phyloP scores from a whole-genome alignment of 2,888 invertebrate genomes.

The Polydesmus complanatus region DNA sequence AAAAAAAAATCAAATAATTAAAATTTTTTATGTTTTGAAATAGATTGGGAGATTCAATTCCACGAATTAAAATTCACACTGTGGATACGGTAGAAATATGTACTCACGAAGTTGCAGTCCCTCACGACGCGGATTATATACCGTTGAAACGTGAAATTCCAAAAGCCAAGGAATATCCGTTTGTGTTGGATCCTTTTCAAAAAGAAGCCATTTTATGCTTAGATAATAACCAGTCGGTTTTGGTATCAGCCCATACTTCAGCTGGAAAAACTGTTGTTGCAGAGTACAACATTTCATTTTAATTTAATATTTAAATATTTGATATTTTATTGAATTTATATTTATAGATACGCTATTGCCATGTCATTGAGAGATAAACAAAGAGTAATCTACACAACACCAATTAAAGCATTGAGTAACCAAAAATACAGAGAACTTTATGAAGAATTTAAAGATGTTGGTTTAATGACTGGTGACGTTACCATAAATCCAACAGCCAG shows the following conservation, averaged over 20 bases:
- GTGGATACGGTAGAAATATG: slow-evolving; percentile 85
- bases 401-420: slow-evolving; percentile 97
- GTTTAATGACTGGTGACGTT: slow-evolving; percentile 95
- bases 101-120: slow-evolving; percentile 82
- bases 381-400: slow-evolving; percentile 97
- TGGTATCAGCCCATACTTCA: slow-evolving; percentile 98
- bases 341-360: slow-evolving; percentile 75
- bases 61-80: slow-evolving; percentile 72
- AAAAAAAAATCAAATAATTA: neutral
- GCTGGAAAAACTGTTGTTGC: slow-evolving; percentile 97
- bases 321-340: neutral
- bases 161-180: slow-evolving; percentile 84
- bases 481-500: slow-evolving; percentile 97
- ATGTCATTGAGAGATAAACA: slow-evolving; percentile 85
- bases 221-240: slow-evolving; percentile 93
- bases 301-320: neutral
- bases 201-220: slow-evolving; percentile 91
- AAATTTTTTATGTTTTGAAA: slow-evolving; percentile 8
- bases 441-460: slow-evolving; percentile 95
- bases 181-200: slow-evolving; percentile 94
- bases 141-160: slow-evolving; percentile 46
- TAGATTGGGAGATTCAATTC: slow-evolving; percentile 58
- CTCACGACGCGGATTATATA: slow-evolving; percentile 67
- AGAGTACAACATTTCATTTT: slow-evolving; percentile 63
- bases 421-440: slow-evolving; percentile 97